Evolutionary conservation across 2,797 vertebrate species (phyloP).

Genomic region (Poeciliopsis presidionis): DNA sequence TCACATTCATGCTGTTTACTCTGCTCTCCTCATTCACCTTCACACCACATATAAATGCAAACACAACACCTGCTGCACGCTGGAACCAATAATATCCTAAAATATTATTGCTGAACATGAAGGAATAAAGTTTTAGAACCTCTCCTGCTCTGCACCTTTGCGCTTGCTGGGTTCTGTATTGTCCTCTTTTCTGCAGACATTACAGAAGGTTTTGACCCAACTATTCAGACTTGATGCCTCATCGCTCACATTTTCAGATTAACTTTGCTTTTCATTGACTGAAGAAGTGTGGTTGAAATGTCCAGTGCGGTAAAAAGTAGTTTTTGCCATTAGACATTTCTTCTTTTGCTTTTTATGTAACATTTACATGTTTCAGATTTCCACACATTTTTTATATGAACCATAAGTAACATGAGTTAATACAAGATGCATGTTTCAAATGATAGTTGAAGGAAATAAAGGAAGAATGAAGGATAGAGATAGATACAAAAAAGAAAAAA

Average conservation of each 20-base stretch:
- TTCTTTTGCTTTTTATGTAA: neutral
- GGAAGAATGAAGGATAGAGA: neutral
- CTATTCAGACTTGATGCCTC: slow-evolving; percentile 18
- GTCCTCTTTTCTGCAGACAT: neutral
- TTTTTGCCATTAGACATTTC: neutral
- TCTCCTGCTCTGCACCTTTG: neutral
- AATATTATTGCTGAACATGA: neutral
- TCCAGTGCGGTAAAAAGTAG: neutral
- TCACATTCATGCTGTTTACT: neutral
- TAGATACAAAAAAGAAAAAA: neutral
- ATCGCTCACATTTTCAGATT: slow-evolving; percentile 24
- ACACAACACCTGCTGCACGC: neutral
- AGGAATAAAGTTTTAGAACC: neutral
- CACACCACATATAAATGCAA: neutral
- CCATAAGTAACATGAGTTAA: neutral
- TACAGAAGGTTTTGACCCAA: slow-evolving; percentile 11
- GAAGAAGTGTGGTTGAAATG: slow-evolving; percentile 53
- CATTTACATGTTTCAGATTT: neutral
- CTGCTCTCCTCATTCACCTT: neutral
- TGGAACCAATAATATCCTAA: neutral
- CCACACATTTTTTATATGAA: no score
- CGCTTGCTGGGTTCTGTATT: neutral
- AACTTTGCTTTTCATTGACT: slow-evolving; percentile 56
- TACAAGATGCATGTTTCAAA: neutral
- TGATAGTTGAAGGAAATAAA: neutral